Percentiles rank a stretch among this genome's conserved stretches.
Evolutionary conservation across 1,140 invertebrate genomes (phyloP).

Genomic region (Homarus americanus): DNA sequence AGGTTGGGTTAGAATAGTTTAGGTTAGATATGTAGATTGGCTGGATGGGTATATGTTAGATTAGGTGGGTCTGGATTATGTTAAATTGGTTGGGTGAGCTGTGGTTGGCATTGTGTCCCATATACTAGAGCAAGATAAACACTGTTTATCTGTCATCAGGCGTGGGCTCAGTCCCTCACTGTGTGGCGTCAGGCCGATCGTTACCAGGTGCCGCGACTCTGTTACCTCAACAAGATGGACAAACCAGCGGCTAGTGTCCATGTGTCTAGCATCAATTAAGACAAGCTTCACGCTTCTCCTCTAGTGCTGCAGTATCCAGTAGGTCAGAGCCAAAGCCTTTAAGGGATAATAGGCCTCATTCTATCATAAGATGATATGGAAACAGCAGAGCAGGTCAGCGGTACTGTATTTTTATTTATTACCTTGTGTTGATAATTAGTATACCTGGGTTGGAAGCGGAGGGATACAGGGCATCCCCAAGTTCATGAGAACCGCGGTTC

Average conservation of each 20-base stretch:
- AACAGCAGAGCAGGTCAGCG: background rate
- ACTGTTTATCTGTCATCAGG: conserved; percentile 81
- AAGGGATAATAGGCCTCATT: conserved; percentile 89
- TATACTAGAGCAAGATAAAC: too few relatives aligned
- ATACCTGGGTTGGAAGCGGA: too few relatives aligned
- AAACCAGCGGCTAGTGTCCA: conserved; percentile 86
- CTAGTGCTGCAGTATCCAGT: conserved; percentile 89
- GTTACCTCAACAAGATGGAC: conserved; percentile 99
- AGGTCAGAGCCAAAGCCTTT: conserved; percentile 79
- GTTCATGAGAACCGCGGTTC: too few relatives aligned
- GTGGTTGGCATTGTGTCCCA: too few relatives aligned
- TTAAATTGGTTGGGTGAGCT: too few relatives aligned
- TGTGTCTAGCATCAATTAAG: conserved; percentile 86
- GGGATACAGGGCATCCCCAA: too few relatives aligned
- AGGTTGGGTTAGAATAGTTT: too few relatives aligned
- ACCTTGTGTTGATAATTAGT: too few relatives aligned
- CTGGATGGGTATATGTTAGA: too few relatives aligned
- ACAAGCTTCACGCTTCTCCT: conserved; percentile 86
- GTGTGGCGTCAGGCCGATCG: conserved; percentile 96
- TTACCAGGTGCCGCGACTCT: conserved; percentile 90
- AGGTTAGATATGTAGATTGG: too few relatives aligned
- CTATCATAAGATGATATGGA: conserved; percentile 84
- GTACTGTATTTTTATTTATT: too few relatives aligned
- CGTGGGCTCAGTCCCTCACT: conserved; percentile 96
- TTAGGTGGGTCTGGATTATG: too few relatives aligned